phyloP scores from a whole-genome alignment of 1,140 invertebrate species.

The Helicorthomorpha holstii region DNA sequence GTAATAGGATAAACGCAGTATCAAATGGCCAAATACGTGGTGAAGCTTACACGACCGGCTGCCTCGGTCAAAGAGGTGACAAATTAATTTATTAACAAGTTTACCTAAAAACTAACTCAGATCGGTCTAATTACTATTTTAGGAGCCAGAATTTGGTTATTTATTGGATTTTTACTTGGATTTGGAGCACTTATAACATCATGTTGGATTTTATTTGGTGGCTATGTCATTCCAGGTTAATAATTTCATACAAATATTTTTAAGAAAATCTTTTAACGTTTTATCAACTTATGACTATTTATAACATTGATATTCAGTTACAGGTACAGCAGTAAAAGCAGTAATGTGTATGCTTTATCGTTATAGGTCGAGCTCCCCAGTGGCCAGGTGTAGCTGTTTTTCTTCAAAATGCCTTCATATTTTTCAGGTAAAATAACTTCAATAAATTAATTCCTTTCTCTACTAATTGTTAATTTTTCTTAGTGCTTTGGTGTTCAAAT shows the following conservation, averaged over 20 bases:
- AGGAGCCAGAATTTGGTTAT: constrained; percentile 85
- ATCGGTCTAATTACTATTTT: constrained; percentile 7
- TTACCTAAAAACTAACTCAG: background rate
- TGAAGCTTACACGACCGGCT: constrained; percentile 69
- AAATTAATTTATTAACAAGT: background rate
- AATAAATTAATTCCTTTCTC: background rate
- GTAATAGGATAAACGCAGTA: constrained; percentile 75
- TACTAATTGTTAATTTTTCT: constrained; percentile 7
- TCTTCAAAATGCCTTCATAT: constrained; percentile 89
- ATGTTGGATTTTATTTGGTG: constrained; percentile 82
- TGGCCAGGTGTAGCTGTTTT: constrained; percentile 85
- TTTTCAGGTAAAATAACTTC: constrained; percentile 38
- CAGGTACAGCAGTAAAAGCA: background rate
- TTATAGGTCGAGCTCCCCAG: constrained; percentile 20
- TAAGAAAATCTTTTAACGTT: background rate
- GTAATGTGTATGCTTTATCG: constrained; percentile 3
- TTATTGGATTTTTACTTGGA: constrained; percentile 87
- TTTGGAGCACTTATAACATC: constrained; percentile 90
- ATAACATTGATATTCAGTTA: background rate
- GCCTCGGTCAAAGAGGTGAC: constrained; percentile 54
- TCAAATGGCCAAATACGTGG: constrained; percentile 85
- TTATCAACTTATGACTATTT: background rate
- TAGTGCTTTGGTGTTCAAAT: constrained; percentile 76
- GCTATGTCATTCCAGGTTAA: constrained; percentile 28
- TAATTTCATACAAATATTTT: background rate